phyloP scores from a whole-genome alignment of 1,140 invertebrate species.

The Heliconius nattereri region DNA sequence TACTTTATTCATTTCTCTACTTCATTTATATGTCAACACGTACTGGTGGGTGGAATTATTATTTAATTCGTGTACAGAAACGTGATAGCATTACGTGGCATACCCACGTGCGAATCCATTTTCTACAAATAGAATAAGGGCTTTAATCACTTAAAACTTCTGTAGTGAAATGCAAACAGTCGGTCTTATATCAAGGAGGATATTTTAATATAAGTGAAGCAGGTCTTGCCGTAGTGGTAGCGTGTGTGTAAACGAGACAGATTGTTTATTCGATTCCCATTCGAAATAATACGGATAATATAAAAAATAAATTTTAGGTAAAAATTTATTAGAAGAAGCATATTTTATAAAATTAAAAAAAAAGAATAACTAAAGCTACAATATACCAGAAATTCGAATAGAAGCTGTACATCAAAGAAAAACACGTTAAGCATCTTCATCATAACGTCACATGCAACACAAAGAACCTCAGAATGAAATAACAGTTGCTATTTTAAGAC shows the following conservation, averaged over 20 bases:
- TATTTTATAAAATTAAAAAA: too few species aligned
- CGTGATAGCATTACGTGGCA: background rate
- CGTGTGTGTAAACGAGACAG: too few species aligned
- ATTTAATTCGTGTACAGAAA: background rate
- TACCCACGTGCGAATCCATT: too few species aligned
- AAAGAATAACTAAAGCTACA: background rate
- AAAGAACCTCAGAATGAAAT: background rate
- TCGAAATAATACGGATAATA: too few species aligned
- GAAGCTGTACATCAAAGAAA: background rate
- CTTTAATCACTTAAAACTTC: background rate
- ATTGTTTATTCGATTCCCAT: too few species aligned
- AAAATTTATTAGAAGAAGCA: too few species aligned
- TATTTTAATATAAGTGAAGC: constrained; percentile 3
- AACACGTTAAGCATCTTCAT: background rate
- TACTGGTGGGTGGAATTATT: background rate
- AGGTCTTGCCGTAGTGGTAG: too few species aligned
- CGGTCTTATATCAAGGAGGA: background rate
- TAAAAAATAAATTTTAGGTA: too few species aligned
- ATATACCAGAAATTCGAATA: background rate
- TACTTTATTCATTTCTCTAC: background rate
- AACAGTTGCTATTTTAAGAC: background rate
- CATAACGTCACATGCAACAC: background rate
- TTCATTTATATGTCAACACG: background rate
- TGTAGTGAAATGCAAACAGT: background rate
- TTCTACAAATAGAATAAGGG: background rate